A percentile compares a stretch with the other conserved stretches of the same genome.
Evolutionary conservation across 2,113 vertebrate genomes (phyloP).

Genomic region (Hippopotamus amphibius): DNA sequence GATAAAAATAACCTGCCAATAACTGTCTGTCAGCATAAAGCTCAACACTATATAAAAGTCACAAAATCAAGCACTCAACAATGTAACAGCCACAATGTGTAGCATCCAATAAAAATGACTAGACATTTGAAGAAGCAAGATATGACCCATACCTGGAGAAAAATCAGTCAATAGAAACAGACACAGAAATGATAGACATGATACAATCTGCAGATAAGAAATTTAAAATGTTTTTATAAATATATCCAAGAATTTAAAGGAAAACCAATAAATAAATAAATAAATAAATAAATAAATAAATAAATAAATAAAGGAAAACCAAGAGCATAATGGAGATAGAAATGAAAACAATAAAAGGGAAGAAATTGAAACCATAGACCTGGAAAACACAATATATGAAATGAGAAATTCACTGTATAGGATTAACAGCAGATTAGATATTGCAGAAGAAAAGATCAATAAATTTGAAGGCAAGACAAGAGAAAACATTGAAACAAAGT

Average conservation of each 20-base stretch:
- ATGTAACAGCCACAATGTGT: background rate
- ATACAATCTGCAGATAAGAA: background rate
- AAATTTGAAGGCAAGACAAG: background rate
- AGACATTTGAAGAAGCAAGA: background rate
- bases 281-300: background rate
- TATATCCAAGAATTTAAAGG: background rate
- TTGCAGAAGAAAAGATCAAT: background rate
- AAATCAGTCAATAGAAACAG: background rate
- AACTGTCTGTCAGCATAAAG: background rate
- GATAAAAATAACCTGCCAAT: background rate
- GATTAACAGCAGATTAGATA: background rate
- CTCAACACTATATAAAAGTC: background rate
- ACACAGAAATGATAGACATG: background rate
- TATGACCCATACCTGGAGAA: background rate
- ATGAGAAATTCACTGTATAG: background rate
- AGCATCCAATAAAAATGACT: background rate
- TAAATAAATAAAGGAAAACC: background rate
- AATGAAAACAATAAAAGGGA: background rate
- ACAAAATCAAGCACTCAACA: background rate
- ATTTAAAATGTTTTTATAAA: background rate
- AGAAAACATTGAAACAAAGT: constrained; percentile 2
- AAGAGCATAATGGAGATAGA: background rate
- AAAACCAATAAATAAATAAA: background rate
- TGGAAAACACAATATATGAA: background rate
- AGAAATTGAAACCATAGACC: background rate